Base-by-base conservation (phyloP, 1,140 invertebrate species). In the Psix sp. region DNA sequence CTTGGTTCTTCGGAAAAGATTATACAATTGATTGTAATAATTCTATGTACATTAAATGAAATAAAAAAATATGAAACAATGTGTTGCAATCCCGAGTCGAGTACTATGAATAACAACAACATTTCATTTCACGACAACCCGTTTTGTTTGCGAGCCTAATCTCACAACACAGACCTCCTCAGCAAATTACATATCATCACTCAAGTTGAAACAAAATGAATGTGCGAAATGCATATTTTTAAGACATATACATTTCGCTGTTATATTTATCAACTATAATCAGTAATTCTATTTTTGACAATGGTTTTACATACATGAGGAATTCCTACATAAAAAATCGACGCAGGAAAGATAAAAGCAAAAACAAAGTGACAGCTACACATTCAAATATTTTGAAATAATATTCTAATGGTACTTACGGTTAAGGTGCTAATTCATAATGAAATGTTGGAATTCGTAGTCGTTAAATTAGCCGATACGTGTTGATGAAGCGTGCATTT, bases 131-230 rank as follows among this genome's bases (percentile, higher is more conserved):
- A 65, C 40, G 18, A 48, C 16, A 48, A 54, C 46, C 45, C 11
- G 45, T 6, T 65, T 59, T 40, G 18, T 59, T 59, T 68, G 16
- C 14, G 43, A 59, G 49, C 7, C 26, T n/a, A 21, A 73, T 49
- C 70, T 67, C 62, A 62, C 70, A 43, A 73, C 42, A 62, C 70
- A 74, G 70, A 74, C 70, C 70, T 74, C 62, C 66, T 74, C 70
- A 62, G 56, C 56, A 66, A 74, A 67, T 38, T 67, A 74, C 70
- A 74, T 74, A 74, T 74, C 70, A 74, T 74, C 70, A 73, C 70
- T 73, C 33, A 62, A 66, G 70, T 15, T 52, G 51, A 73, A 36
- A 48, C 13, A 14, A 59, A 46, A 43, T 36, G 62, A 67, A 74
- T 74, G 62, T 62, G 60, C 56, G 57, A 71, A 72, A 48, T 57